Conservation (phyloP, 2,113 vertebrate species). For the Cinclus mexicanus region DNA sequence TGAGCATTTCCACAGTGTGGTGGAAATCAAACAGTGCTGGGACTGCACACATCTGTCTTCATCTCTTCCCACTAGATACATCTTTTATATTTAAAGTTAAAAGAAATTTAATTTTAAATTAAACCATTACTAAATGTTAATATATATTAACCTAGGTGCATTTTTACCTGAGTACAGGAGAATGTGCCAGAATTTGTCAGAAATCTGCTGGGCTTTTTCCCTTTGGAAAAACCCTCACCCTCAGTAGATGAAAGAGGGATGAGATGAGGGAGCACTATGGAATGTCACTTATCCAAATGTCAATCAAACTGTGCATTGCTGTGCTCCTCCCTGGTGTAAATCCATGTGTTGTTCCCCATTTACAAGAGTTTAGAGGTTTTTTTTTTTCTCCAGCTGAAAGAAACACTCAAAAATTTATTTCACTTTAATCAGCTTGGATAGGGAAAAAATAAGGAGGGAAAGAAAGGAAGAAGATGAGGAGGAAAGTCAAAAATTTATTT, state of each 20-base stretch:
- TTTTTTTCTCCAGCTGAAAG: neutral
- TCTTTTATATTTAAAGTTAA: neutral
- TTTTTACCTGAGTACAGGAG: neutral
- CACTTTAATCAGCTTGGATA: neutral
- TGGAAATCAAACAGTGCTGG: neutral
- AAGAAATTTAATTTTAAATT: neutral
- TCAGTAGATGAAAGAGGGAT: neutral
- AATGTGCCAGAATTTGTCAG: neutral
- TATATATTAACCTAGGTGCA: fast-evolving
- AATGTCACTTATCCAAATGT: neutral
- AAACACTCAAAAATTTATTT: neutral
- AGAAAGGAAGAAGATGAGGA: neutral
- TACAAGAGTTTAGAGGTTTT: neutral
- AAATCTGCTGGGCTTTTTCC: neutral
- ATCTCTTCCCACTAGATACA: neutral
- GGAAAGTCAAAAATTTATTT: neutral
- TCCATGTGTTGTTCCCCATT: neutral
- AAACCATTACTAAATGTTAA: neutral
- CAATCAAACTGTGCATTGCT: neutral
- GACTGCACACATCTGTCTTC: neutral
- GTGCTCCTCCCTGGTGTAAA: neutral
- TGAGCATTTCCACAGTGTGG: neutral
- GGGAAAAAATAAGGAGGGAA: neutral
- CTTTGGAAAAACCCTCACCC: no score
- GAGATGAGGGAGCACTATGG: neutral